Evolutionary conservation across 2,797 vertebrate genomes (phyloP), one percentile per base, ranked within the genome.

Genomic region (Rallus crepitans): DNA sequence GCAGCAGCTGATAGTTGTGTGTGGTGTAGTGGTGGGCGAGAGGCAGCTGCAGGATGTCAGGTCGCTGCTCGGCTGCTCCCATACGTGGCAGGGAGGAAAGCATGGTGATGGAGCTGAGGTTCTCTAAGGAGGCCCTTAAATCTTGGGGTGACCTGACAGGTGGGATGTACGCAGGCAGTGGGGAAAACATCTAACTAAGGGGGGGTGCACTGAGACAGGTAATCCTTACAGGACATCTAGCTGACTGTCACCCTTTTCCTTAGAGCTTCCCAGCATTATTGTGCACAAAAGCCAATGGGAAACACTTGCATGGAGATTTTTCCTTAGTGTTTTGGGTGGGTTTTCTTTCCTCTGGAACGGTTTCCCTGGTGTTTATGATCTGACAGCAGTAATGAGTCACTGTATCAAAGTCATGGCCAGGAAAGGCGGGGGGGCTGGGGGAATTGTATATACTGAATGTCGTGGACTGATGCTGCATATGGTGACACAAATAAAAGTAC

Each of bases 301-400:
- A 95, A 78, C 90, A 50, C 63, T 91, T 1, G 2, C 59, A 23
- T 82, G 80, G 61, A 93, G 92, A 53, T 61, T 89, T 91, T 81
- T 71, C 28, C 39, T 40, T 19, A 48, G 35, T 4, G 9, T 37
- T 50, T 11, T 50, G 50, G 50, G 25, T 27, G 50, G 24, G 24
- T 48, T 45, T 30, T 47, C 60, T 23, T 71, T 80, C 47, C 65
- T 28, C 86, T 69, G 82, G 95, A 87, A 52, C 85, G 92, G 30
- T 96, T 95, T 95, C 61, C 48, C 68, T 79, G 77, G 94, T 96
- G 90, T 97, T 97, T 97, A 93, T 97, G 88, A 93, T 97, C 88
- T 96, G 95, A 94, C 90, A 97, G 92, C 78, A 94, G 92, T 89
- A 97, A 84, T 97, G 96, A 97, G 93, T 97, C 96, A 93, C 35